phyloP scores from a whole-genome alignment of 2,113 vertebrate genomes.

The Fulica atra region DNA sequence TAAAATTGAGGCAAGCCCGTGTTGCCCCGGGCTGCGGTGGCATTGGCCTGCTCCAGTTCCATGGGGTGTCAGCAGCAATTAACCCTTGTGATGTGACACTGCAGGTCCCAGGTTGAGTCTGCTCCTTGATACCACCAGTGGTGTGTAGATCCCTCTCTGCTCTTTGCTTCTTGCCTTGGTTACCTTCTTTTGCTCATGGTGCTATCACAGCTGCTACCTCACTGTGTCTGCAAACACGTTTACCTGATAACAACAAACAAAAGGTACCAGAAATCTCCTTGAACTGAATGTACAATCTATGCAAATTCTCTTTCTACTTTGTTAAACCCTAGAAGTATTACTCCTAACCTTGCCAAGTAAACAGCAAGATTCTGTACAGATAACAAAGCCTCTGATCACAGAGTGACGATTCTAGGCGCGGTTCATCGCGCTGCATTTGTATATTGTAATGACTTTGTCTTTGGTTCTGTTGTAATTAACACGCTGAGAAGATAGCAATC shows the following conservation, averaged over 20 bases:
- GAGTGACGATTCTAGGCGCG: slow-evolving; percentile 68
- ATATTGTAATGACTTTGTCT: slow-evolving; percentile 63
- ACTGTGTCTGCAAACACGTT: slow-evolving; percentile 74
- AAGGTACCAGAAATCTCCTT: slow-evolving; percentile 65
- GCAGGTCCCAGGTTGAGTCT: not conserved
- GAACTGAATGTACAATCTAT: slow-evolving; percentile 84
- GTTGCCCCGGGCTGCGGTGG: not conserved
- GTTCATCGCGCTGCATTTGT: slow-evolving; percentile 69
- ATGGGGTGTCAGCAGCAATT: not conserved
- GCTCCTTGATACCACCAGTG: not conserved
- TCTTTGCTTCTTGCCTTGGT: slow-evolving; percentile 69
- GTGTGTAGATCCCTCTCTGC: not conserved
- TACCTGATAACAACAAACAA: slow-evolving; percentile 59
- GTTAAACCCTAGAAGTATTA: slow-evolving; percentile 67
- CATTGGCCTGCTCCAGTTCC: not conserved
- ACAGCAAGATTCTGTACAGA: slow-evolving; percentile 77
- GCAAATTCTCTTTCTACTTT: slow-evolving; percentile 75
- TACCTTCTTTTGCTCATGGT: slow-evolving; percentile 75
- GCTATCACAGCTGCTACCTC: slow-evolving; percentile 83
- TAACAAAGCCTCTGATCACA: slow-evolving; percentile 67
- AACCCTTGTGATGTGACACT: not conserved
- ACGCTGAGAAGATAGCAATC: slow-evolving; percentile 1
- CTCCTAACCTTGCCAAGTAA: slow-evolving; percentile 72
- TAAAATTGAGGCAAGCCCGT: not conserved
- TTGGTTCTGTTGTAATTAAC: slow-evolving; percentile 69